Evolutionary conservation across 2,113 vertebrate species (phyloP).

Genomic region (Pristiophorus japonicus): DNA sequence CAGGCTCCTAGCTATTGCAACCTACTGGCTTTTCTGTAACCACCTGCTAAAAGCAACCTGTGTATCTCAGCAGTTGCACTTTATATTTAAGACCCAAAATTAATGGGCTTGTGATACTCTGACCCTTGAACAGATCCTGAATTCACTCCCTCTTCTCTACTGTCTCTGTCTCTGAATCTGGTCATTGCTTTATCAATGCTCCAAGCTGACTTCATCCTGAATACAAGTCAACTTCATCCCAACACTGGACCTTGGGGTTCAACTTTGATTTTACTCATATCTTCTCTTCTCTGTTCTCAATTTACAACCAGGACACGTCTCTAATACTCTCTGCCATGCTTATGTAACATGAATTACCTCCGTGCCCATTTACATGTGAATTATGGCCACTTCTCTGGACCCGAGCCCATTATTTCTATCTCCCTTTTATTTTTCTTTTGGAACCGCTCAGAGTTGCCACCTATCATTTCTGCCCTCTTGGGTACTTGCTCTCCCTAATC

Average conservation of each 20-base stretch:
- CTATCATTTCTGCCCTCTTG: no score
- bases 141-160: not conserved
- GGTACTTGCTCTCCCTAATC: no score
- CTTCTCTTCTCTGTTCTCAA: not conserved
- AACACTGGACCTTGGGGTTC: not conserved
- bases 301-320: not conserved
- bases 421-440: no score
- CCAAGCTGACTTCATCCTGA: not conserved
- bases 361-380: not conserved
- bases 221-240: not conserved
- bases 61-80: not conserved
- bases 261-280: not conserved
- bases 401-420: no score
- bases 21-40: not conserved
- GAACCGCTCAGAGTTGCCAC: no score
- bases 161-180: not conserved
- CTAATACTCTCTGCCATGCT: not conserved
- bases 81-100: not conserved
- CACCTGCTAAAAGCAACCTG: not conserved
- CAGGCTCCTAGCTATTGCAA: no score
- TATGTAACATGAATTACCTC: not conserved
- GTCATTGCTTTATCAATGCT: not conserved
- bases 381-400: not conserved
- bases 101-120: not conserved
- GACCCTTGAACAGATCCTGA: not conserved